Base-by-base conservation (phyloP, 53 echinoderm and acorn worm genomes). In the Pentamera pediparva region DNA sequence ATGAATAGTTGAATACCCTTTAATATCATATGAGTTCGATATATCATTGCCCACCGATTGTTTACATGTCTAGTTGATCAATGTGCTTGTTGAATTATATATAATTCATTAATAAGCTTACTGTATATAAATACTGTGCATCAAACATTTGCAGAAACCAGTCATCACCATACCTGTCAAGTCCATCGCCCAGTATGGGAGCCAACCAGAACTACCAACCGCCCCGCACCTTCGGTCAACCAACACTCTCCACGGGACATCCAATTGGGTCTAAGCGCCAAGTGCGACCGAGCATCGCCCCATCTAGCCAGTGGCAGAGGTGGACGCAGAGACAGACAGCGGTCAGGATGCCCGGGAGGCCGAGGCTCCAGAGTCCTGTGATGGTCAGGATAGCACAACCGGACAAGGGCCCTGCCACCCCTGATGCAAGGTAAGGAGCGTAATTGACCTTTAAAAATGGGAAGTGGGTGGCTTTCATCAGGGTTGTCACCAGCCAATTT, bases 221-320 rank as follows among this genome's bases (percentile, higher is more conserved):
- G 24, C 15, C 12, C 21, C 65, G 40, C 40, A 65, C 65, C 25
- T n/a, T 24, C 24, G 51, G 51, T 24, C 17, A 50, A 19, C 51
- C 51, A n/a, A n/a, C n/a, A n/a, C n/a, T n/a, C n/a, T n/a, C 33
- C 17, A 61, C 62, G 32, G 65, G 65, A 7, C 41, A 39, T 21
- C 65, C 65, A 39, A 41, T 65, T n/a, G 65, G 40, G 2, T 19
- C 37, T 12, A 65, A 38, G 26, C 22, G 40, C 25, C 65, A 65
- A 39, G 8, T 36, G 13, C 40, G 28, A 24, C 40, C 65, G 13
- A 22, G 21, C 24, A 65, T 24, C 20, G 19, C 35, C 6, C 24
- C 37, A 8, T 65, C 65, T 12, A 39, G 65, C 40, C 65, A 65
- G 21, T 65, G 65, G 65, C 65, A 65, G 65, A 65, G 37, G 27